Evolutionary conservation across 1,140 invertebrate species (phyloP).

Genomic region (Sipha flava): DNA sequence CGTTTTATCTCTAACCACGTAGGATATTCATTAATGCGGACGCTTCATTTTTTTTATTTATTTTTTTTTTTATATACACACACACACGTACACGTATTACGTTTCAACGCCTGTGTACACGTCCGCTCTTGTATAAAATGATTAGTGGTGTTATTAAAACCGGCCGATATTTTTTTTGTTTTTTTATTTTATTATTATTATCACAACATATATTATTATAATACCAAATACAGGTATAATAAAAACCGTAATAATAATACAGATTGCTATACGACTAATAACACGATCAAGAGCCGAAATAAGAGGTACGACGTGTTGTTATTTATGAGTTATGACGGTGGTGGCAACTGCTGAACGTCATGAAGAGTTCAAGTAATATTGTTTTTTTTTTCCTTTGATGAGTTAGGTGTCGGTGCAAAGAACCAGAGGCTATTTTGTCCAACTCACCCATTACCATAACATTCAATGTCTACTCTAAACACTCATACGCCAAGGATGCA

Average conservation of each 20-base stretch:
- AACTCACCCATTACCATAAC: neutral
- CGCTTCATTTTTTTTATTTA: neutral
- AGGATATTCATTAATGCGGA: neutral
- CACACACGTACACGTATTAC: too few species aligned
- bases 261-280: neutral
- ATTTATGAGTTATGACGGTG: neutral
- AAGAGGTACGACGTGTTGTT: neutral
- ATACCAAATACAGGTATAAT: neutral
- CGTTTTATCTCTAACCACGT: neutral
- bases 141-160: neutral
- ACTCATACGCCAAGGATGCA: neutral
- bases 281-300: neutral
- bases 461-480: neutral
- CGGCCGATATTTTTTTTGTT: neutral
- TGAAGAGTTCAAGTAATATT: neutral
- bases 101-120: neutral
- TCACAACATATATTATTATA: too few species aligned
- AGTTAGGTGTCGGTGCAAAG: neutral
- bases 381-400: neutral
- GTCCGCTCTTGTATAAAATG: neutral
- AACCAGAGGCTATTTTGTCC: neutral
- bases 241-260: neutral
- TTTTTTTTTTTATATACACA: too few species aligned
- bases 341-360: neutral
- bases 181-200: too few species aligned